Base-by-base conservation (phyloP, 2,888 invertebrate genomes). In the Caenorhabditis panamensis region DNA sequence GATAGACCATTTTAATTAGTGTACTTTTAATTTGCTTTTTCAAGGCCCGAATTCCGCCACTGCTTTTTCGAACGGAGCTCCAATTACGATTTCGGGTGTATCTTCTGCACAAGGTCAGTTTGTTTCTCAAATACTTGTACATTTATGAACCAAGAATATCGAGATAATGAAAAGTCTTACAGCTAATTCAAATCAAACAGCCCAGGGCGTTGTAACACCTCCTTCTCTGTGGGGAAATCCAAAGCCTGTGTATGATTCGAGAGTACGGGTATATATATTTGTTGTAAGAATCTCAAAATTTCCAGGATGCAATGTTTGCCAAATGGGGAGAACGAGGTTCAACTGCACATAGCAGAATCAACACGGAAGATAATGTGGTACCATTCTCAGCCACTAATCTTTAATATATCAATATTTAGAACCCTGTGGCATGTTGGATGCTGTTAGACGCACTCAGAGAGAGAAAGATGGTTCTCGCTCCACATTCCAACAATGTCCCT, bases 201-300 rank as follows among this genome's bases (percentile, higher is more conserved):
- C 44, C 1, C 18, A n/a, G 18, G 2, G 18, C 3, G 20, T 47
- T 6, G 49, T 49, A 2, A 75, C 86, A 1, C 84, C 85, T 18
- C 86, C 86, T 3, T 78, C 71, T 22, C 68, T 89, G 1, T 89
- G 89, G 89, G 89, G 89, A 44, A 82, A 73, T 44, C 77, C 76
- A 4, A 86, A 87, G 26, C 67, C 83, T 2, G 26, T 13, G 18
- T 88, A 86, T 47, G 84, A 81, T 64, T 49, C 59, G 11, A 79
- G 72, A 53, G 86, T 80, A 31, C 9, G 31, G n/a, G n/a, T n/a
- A n/a, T n/a, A n/a, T n/a, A n/a, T n/a, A n/a, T n/a, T n/a, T n/a
- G n/a, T n/a, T n/a, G n/a, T n/a, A n/a, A n/a, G n/a, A 49, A 44
- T 63, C 54, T 71, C 41, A 13, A 8, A 64, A 6, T 13, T 31